phyloP scores from a whole-genome alignment of 1,140 invertebrate genomes.

The Doryteuthis pealeii region DNA sequence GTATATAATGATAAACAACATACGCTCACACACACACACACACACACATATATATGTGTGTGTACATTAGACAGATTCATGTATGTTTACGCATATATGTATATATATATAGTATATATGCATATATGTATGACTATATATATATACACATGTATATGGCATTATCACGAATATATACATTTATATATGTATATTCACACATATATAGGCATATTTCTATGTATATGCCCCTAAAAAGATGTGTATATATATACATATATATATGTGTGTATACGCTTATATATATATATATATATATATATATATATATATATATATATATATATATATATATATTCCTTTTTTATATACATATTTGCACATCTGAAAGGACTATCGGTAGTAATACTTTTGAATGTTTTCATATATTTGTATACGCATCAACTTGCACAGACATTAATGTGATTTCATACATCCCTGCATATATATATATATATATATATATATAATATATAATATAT shows the following conservation, averaged over 20 bases:
- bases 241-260: background rate
- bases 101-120: background rate
- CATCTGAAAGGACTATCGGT: no score
- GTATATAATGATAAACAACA: background rate
- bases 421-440: background rate
- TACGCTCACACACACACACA: background rate
- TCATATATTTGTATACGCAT: background rate
- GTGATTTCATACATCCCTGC: background rate
- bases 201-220: background rate
- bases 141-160: background rate
- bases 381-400: no score
- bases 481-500: background rate
- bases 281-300: background rate
- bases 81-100: background rate
- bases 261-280: background rate
- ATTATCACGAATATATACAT: background rate
- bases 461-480: conserved; percentile 9
- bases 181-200: background rate
- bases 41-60: background rate
- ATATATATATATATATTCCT: conserved; percentile 5
- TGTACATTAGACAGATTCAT: background rate
- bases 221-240: background rate
- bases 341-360: background rate
- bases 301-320: conserved; percentile 1
- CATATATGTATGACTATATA: background rate